phyloP scores from a whole-genome alignment of 2,113 vertebrate genomes.

The Papio anubis region DNA sequence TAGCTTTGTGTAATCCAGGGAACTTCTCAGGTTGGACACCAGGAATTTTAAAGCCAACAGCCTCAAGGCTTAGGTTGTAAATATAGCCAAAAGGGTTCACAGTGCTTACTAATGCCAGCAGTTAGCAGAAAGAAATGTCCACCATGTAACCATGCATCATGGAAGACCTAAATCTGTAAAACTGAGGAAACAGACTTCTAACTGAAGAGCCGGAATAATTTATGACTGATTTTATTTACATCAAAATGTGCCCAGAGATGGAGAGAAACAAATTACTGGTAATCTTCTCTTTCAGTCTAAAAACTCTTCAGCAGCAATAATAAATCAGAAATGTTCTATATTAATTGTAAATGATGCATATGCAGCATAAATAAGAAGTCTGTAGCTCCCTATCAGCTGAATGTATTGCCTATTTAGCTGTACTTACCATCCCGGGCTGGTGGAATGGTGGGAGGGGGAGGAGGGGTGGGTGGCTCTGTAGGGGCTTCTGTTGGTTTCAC shows the following conservation, averaged over 20 bases:
- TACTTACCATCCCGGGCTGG: slow-evolving; percentile 93
- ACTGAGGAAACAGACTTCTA: not conserved
- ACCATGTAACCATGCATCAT: not conserved
- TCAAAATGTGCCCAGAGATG: not conserved
- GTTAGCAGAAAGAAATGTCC: not conserved
- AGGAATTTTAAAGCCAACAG: slow-evolving; percentile 12
- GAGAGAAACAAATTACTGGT: not conserved
- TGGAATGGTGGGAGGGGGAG: slow-evolving; percentile 95
- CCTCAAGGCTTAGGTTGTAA: not conserved
- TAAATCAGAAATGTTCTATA: not conserved
- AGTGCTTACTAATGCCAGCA: not conserved
- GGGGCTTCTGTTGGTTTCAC: slow-evolving; percentile 94
- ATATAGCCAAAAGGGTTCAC: not conserved
- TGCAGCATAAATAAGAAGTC: not conserved
- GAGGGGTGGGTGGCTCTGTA: slow-evolving; percentile 92
- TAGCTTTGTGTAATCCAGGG: slow-evolving; percentile 30
- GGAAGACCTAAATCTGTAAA: not conserved
- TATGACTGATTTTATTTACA: not conserved
- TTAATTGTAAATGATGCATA: not conserved
- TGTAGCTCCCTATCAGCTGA: not conserved
- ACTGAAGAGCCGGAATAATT: not conserved
- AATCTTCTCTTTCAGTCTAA: not conserved
- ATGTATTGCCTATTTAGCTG: not conserved
- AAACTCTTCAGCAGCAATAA: not conserved
- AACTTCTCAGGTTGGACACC: slow-evolving; percentile 8